A percentile compares a stretch with the other conserved stretches of the same genome.
Evolutionary conservation across 2,888 invertebrate species (phyloP).

Genomic region (Trachelus iudaicus): DNA sequence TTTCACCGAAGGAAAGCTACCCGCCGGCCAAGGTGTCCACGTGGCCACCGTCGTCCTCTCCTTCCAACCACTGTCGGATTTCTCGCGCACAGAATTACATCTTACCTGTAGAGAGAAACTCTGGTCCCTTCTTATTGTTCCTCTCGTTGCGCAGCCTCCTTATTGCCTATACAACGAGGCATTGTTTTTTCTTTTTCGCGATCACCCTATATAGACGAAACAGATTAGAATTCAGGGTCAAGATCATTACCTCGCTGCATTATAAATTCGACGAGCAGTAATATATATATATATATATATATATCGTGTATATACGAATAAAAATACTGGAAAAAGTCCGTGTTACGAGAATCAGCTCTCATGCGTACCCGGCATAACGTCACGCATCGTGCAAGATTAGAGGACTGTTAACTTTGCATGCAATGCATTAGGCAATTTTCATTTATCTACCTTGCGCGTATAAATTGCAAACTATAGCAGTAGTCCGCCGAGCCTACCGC

Average conservation of each 20-base stretch:
- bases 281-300: too few species aligned
- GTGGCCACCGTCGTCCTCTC: background rate
- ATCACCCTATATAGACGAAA: background rate
- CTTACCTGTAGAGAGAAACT: background rate
- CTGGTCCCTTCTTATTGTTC: background rate
- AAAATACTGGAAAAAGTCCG: background rate
- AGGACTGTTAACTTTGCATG: background rate
- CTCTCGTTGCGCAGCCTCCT: background rate
- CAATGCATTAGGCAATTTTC: background rate
- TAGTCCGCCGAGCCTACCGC: too few species aligned
- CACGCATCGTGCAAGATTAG: background rate
- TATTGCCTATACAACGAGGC: background rate
- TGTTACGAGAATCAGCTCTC: background rate
- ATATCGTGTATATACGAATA: background rate
- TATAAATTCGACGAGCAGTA: background rate
- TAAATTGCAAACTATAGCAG: background rate
- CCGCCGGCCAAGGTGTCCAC: slow-evolving; percentile 48
- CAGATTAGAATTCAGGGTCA: background rate
- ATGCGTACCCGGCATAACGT: background rate
- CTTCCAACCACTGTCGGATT: background rate
- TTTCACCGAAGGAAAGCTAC: slow-evolving; percentile 58
- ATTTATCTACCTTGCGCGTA: background rate
- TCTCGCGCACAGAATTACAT: background rate
- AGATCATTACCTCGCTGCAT: background rate
- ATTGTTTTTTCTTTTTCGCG: background rate